phyloP scores from a whole-genome alignment of 2,888 invertebrate species.

The Apamea sordens region DNA sequence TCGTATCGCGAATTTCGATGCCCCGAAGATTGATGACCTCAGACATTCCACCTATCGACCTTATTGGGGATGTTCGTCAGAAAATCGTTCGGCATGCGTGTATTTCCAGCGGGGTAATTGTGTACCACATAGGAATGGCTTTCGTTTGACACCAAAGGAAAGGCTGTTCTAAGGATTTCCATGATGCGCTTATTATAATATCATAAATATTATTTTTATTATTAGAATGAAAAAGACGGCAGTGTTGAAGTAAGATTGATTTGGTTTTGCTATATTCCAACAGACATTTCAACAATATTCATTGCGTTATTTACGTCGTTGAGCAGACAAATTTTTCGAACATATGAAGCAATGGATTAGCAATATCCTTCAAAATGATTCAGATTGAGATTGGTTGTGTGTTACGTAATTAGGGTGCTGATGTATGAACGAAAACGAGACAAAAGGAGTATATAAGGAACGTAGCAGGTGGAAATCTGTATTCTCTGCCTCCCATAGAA shows the following conservation, averaged over 20 bases:
- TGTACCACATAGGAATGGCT: not conserved
- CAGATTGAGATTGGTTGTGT: too few relatives aligned
- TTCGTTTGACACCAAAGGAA: not conserved
- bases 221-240: not conserved
- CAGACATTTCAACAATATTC: not conserved
- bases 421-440: not conserved
- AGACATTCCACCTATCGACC: not conserved
- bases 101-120: not conserved
- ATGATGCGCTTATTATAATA: not conserved
- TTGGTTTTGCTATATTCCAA: not conserved
- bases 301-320: not conserved
- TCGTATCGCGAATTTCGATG: not conserved
- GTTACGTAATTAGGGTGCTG: too few relatives aligned
- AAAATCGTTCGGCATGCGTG: not conserved
- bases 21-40: not conserved
- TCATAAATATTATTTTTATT: too few relatives aligned
- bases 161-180: not conserved
- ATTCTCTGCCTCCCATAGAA: not conserved
- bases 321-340: too few relatives aligned
- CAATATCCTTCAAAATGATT: not conserved
- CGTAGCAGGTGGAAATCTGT: not conserved
- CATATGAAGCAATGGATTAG: too few relatives aligned
- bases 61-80: not conserved
- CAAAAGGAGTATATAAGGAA: not conserved
- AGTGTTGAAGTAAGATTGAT: not conserved